phyloP scores from a whole-genome alignment of 2,888 invertebrate species.

The Rhagium mordax region DNA sequence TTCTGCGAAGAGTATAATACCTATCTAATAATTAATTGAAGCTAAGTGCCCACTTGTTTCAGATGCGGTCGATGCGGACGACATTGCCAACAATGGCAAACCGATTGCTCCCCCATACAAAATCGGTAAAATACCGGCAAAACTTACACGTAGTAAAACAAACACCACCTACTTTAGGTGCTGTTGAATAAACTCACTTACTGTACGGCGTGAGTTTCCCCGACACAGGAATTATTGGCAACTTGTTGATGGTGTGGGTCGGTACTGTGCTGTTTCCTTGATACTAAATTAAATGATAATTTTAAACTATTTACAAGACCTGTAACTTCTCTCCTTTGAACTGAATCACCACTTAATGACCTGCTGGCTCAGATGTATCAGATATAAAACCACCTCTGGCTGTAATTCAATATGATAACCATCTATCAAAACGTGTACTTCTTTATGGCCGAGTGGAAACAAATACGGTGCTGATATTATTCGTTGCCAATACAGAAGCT shows the following conservation, averaged over 20 bases:
- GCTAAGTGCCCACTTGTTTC: too few species aligned
- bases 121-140: not conserved
- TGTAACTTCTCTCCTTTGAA: not conserved
- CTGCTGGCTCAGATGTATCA: not conserved
- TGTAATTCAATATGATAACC: not conserved
- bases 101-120: not conserved
- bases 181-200: not conserved
- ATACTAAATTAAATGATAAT: conserved; percentile 8
- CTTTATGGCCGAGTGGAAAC: not conserved
- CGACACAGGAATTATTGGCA: not conserved
- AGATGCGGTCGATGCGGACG: too few species aligned
- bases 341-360: conserved; percentile 3
- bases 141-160: not conserved
- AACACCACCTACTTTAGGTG: too few species aligned
- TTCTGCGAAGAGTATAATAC: too few species aligned
- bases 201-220: not conserved
- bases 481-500: not conserved
- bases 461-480: not conserved
- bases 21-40: too few species aligned
- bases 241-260: not conserved
- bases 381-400: not conserved
- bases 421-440: not conserved
- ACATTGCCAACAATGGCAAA: not conserved
- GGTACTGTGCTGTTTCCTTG: not conserved
- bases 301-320: conserved; percentile 7